A percentile compares a stretch with the other conserved stretches of the same genome.
Evolutionary conservation across 2,113 vertebrate species (phyloP).

Genomic region (Nyctereutes procyonoides): DNA sequence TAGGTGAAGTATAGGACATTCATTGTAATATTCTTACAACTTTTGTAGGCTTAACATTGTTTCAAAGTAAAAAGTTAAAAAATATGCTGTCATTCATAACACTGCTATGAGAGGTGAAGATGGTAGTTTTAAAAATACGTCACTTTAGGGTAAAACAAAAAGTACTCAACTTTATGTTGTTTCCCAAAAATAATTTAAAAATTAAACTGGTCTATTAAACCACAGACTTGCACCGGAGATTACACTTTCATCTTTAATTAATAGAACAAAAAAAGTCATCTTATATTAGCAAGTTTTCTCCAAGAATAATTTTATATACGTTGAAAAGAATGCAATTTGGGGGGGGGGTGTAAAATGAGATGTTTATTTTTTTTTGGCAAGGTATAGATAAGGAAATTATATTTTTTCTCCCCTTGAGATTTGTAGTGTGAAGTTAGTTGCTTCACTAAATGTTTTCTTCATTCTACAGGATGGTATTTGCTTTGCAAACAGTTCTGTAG

Average conservation of each 20-base stretch:
- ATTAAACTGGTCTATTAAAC: background rate
- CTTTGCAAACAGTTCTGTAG: background rate
- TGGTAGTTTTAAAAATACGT: background rate
- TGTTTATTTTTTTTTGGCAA: constrained; percentile 8
- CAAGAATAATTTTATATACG: background rate
- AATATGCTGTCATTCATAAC: background rate
- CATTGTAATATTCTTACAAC: background rate
- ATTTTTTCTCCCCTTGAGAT: background rate
- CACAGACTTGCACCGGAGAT: background rate
- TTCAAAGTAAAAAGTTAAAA: constrained; percentile 21
- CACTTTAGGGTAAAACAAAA: background rate
- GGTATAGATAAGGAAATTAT: background rate
- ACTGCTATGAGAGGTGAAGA: background rate
- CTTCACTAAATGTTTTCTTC: constrained; percentile 11
- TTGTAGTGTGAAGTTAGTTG: background rate
- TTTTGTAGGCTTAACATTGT: background rate
- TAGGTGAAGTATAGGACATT: background rate
- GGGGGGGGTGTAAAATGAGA: background rate
- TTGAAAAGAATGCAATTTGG: background rate
- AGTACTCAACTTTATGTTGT: background rate
- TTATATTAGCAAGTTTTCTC: background rate
- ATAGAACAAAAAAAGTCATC: background rate
- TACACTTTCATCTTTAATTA: constrained; percentile 8
- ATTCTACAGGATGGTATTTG: background rate
- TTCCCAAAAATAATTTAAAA: background rate